Percentiles rank a stretch among this genome's conserved stretches.
Conservation (phyloP, 1,140 invertebrate species). For the Nymphalis io region DNA sequence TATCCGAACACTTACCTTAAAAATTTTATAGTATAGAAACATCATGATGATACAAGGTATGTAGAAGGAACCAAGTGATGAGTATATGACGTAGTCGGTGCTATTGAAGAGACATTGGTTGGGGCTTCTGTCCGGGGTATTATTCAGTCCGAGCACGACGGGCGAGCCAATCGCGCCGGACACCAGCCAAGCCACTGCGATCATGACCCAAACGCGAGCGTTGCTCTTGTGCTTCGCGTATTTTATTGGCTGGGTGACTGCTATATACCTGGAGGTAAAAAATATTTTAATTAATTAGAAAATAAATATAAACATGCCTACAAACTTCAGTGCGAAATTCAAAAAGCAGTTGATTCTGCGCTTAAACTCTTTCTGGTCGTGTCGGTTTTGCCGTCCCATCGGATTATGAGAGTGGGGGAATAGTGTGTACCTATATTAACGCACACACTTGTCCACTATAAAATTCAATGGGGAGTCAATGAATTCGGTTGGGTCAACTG, state of each 20-base stretch:
- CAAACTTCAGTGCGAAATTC: too few species aligned
- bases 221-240: slow-evolving; percentile 99
- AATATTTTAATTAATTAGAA: slow-evolving; percentile 53
- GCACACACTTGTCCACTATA: too few species aligned
- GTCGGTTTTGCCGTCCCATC: too few species aligned
- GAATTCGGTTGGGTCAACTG: too few species aligned
- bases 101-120: slow-evolving; percentile 97
- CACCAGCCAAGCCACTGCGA: slow-evolving; percentile 97
- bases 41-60: slow-evolving; percentile 92
- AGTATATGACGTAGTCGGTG: slow-evolving; percentile 98
- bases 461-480: too few species aligned
- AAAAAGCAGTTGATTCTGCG: too few species aligned
- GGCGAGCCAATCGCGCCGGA: slow-evolving; percentile 98
- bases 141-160: slow-evolving; percentile 96
- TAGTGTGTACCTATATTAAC: too few species aligned
- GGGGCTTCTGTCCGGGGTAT: slow-evolving; percentile 88
- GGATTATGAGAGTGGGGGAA: too few species aligned
- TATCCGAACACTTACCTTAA: slow-evolving; percentile 53
- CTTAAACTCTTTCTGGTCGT: too few species aligned
- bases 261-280: slow-evolving; percentile 85
- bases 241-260: slow-evolving; percentile 99
- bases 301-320: too few species aligned
- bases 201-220: slow-evolving; percentile 95
- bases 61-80: slow-evolving; percentile 98
- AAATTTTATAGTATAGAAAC: slow-evolving; percentile 69